Evolutionary conservation across 2,888 invertebrate species (phyloP).

Genomic region (Abrostola tripartita): DNA sequence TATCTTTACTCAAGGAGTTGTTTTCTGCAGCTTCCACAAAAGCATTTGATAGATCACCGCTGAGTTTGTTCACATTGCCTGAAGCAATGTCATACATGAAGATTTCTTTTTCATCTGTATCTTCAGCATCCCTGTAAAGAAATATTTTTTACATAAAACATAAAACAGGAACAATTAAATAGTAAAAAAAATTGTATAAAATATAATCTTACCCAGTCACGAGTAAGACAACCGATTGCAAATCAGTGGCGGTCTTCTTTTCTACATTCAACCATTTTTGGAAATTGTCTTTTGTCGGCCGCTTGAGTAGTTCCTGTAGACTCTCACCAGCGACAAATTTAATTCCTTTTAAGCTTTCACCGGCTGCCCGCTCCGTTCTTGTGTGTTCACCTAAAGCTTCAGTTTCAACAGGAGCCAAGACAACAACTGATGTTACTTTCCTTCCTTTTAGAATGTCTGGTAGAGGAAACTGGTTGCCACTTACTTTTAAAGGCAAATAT

Average conservation of each 20-base stretch:
- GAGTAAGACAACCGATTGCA: constrained; percentile 94
- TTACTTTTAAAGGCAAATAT: constrained; percentile 95
- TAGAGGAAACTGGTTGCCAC: constrained; percentile 94
- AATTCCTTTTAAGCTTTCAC: constrained; percentile 90
- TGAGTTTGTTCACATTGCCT: constrained; percentile 92
- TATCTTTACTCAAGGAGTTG: constrained; percentile 91
- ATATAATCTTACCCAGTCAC: constrained; percentile 91
- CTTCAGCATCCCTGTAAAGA: constrained; percentile 81
- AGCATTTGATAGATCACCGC: constrained; percentile 94
- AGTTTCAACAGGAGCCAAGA: constrained; percentile 94
- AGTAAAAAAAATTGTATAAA: not conserved
- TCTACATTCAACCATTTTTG: constrained; percentile 94
- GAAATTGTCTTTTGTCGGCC: constrained; percentile 93
- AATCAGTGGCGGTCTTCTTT: constrained; percentile 91
- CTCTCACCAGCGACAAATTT: constrained; percentile 92
- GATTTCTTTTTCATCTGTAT: constrained; percentile 91
- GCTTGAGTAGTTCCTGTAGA: constrained; percentile 92
- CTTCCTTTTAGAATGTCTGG: constrained; percentile 93
- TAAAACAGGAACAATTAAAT: constrained; percentile 9
- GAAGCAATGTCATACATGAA: constrained; percentile 95
- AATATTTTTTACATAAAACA: constrained; percentile 20
- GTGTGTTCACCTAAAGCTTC: constrained; percentile 86
- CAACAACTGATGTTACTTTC: constrained; percentile 95
- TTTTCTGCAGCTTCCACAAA: constrained; percentile 96
- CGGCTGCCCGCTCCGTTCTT: constrained; percentile 87